phyloP scores from a whole-genome alignment of 2,113 vertebrate species.

The Oreochromis tanganicae region DNA sequence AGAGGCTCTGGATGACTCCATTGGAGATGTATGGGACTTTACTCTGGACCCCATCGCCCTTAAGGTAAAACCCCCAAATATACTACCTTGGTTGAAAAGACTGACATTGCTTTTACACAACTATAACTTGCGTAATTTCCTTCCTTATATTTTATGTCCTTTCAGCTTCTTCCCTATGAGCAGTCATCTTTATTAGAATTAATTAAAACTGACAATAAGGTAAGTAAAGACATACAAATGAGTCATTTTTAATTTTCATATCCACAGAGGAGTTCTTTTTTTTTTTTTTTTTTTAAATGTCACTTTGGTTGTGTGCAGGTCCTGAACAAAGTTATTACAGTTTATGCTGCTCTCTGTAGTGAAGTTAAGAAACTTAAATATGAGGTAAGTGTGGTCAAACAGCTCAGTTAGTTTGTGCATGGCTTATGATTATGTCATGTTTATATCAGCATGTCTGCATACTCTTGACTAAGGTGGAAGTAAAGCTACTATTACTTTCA shows the following conservation, averaged over 20 bases:
- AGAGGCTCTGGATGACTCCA: constrained; percentile 90
- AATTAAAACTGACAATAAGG: constrained; percentile 99
- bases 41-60: constrained; percentile 93
- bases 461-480: not conserved
- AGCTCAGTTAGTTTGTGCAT: not conserved
- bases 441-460: fast-evolving
- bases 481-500: not conserved
- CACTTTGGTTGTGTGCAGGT: constrained; percentile 69
- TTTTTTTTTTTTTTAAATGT: not conserved
- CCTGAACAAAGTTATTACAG: constrained; percentile 97
- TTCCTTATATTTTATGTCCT: not conserved
- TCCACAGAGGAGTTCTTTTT: not conserved
- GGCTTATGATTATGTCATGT: not conserved
- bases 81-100: not conserved
- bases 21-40: constrained; percentile 98
- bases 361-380: constrained; percentile 98
- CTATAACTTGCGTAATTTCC: not conserved
- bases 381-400: constrained; percentile 77
- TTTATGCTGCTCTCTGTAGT: constrained; percentile 96
- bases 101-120: not conserved
- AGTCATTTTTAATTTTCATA: not conserved
- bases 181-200: constrained; percentile 93
- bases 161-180: constrained; percentile 91
- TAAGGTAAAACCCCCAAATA: constrained; percentile 73
- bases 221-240: constrained; percentile 25